Evolutionary conservation across 2,797 vertebrate genomes (phyloP).

Genomic region (Parauchenoglanis ngamensis): DNA sequence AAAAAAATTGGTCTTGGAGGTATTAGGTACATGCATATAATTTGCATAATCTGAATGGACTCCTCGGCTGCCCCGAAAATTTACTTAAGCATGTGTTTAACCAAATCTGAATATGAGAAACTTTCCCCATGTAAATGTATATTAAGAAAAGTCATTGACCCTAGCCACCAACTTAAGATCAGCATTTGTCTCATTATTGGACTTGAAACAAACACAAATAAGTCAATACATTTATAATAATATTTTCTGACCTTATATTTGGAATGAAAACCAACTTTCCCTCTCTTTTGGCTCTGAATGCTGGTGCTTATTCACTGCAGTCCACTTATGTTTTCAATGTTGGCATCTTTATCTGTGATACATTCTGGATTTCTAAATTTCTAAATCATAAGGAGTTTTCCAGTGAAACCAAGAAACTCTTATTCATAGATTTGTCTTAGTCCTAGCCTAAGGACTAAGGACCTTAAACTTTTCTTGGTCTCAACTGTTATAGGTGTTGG

Average conservation of each 20-base stretch:
- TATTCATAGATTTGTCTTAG: neutral
- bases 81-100: neutral
- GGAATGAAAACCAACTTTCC: neutral
- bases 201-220: neutral
- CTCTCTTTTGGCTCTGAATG: neutral
- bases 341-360: neutral
- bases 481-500: neutral
- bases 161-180: neutral
- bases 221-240: neutral
- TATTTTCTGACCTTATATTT: neutral
- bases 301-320: neutral
- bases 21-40: neutral
- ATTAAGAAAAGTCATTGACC: neutral
- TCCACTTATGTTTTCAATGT: neutral
- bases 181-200: neutral
- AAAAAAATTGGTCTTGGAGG: neutral
- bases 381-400: neutral
- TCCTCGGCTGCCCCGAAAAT: neutral
- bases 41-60: conserved; percentile 1
- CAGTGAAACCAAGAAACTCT: neutral
- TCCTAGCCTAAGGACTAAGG: neutral
- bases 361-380: neutral
- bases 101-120: neutral
- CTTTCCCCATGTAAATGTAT: neutral
- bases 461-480: neutral